Percentiles rank a stretch among this genome's conserved stretches.
Evolutionary conservation across 2,888 invertebrate species (phyloP).

Genomic region (Margaritifera margaritifera): DNA sequence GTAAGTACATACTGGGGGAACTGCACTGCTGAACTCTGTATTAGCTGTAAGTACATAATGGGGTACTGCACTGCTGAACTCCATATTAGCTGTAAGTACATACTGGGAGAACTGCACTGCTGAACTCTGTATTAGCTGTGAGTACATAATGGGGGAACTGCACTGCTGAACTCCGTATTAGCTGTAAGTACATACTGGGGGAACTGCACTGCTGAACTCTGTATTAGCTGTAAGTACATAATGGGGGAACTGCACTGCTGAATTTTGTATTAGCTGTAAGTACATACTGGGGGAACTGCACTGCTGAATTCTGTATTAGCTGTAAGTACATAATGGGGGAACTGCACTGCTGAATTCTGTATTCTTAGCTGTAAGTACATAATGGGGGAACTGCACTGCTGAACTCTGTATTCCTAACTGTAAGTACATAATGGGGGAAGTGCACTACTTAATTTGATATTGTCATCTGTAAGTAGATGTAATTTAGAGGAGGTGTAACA

Average conservation of each 20-base stretch:
- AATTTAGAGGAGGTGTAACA: neutral
- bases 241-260: too few relatives aligned
- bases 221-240: slow-evolving; percentile 76
- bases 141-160: slow-evolving; percentile 81
- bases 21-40: too few relatives aligned
- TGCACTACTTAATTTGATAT: slow-evolving; percentile 52
- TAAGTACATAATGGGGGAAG: slow-evolving; percentile 14
- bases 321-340: slow-evolving; percentile 79
- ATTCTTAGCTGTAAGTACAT: slow-evolving; percentile 69
- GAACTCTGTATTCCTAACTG: too few relatives aligned
- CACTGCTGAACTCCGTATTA: slow-evolving; percentile 72
- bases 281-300: neutral
- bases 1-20: slow-evolving; percentile 54
- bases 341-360: slow-evolving; percentile 23
- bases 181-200: slow-evolving; percentile 59
- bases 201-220: too few relatives aligned
- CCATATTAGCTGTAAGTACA: too few relatives aligned
- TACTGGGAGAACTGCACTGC: neutral
- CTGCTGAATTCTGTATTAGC: too few relatives aligned
- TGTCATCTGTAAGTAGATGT: slow-evolving; percentile 69
- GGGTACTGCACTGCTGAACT: too few relatives aligned
- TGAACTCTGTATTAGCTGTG: too few relatives aligned
- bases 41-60: too few relatives aligned
- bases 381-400: neutral
- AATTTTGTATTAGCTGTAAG: too few relatives aligned